phyloP scores from a whole-genome alignment of 2,888 invertebrate genomes.

The Perithous albicinctus region DNA sequence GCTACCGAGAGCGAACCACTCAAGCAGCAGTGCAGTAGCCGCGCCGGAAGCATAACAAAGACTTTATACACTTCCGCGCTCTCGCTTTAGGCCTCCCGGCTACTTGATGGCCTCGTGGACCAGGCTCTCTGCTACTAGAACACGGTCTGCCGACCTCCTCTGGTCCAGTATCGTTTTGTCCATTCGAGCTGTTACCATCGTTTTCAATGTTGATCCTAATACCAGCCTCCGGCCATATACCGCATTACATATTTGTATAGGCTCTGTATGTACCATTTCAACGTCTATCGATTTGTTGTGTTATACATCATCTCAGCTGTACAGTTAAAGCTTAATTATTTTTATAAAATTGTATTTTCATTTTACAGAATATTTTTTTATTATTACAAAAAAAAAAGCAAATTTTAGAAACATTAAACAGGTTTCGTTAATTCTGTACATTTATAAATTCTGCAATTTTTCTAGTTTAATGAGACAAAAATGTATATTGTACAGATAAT shows the following conservation, averaged over 20 bases:
- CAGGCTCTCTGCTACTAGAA: background rate
- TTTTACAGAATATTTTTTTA: no score
- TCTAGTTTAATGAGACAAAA: no score
- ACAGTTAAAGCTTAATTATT: no score
- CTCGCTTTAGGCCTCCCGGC: slow-evolving; percentile 35
- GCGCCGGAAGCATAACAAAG: slow-evolving; percentile 46
- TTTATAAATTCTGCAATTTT: no score
- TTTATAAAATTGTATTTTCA: background rate
- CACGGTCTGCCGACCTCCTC: background rate
- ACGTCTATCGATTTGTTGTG: background rate
- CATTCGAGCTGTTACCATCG: background rate
- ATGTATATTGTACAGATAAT: no score
- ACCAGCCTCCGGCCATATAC: background rate
- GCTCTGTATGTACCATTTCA: background rate
- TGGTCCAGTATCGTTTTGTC: slow-evolving; percentile 7
- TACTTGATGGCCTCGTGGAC: slow-evolving; percentile 35
- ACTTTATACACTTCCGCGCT: slow-evolving; percentile 40
- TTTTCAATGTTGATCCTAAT: slow-evolving; percentile 31
- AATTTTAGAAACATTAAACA: no score
- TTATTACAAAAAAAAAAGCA: no score
- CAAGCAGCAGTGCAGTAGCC: slow-evolving; percentile 28
- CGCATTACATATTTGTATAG: background rate
- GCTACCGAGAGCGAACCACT: slow-evolving; percentile 56
- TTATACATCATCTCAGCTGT: background rate
- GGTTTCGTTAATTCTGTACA: no score